Evolutionary conservation across 2,113 vertebrate species (phyloP).

Genomic region (Piaya cayana): DNA sequence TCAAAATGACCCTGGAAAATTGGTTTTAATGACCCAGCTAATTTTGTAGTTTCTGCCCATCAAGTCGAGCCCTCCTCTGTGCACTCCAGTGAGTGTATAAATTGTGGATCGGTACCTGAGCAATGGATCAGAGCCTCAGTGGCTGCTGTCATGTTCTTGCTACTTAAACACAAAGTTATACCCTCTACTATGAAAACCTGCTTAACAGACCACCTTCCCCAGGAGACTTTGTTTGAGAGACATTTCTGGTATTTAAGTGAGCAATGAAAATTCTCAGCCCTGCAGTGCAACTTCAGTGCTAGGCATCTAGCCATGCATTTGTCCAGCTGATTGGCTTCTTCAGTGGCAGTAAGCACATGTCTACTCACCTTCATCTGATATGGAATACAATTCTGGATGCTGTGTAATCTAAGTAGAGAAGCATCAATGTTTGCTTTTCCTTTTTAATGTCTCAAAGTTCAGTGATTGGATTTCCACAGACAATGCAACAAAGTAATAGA

Average conservation of each 20-base stretch:
- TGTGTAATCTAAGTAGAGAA: not conserved
- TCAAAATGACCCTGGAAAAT: not conserved
- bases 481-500: not conserved
- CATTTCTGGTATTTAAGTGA: not conserved
- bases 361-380: not conserved
- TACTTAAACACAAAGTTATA: not conserved
- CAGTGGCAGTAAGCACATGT: not conserved
- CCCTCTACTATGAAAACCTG: not conserved
- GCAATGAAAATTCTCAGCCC: not conserved
- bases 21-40: not conserved
- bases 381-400: not conserved
- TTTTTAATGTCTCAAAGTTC: not conserved
- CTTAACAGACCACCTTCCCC: not conserved
- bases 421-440: not conserved
- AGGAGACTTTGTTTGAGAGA: not conserved
- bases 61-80: not conserved
- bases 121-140: not conserved
- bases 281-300: not conserved
- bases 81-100: not conserved
- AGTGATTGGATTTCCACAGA: not conserved
- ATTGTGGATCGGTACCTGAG: too few species aligned
- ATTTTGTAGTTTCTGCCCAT: not conserved
- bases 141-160: not conserved
- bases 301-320: not conserved
- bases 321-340: accelerated